Base-by-base conservation (phyloP, 2,888 invertebrate species). In the Nezara viridula region DNA sequence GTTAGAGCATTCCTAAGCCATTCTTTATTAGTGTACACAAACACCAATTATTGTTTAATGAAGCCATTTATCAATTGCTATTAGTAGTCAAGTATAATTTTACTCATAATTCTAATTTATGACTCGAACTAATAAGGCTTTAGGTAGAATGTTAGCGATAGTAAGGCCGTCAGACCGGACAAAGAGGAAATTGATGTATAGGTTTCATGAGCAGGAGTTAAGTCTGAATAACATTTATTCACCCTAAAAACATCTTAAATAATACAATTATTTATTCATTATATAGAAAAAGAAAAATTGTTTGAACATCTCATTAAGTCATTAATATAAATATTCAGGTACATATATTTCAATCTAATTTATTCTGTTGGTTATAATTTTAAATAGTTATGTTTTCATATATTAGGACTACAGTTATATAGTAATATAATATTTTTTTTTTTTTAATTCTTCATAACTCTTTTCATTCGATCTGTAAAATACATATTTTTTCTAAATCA, bases 11-110 rank as follows among this genome's bases (percentile, higher is more conserved):
- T 27, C 60, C 27, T 60, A 27, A 60, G 27, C 37, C 6, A 21
- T 73, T 32, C 66, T 73, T 73, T 73, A 73, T 73, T 73, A 73
- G 7, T 32, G 66, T 73, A 73, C 19, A 73, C 32, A 73, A 37
- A 37, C 66, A 73, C 66, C 37, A 73, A 73, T 73, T 73, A 73
- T 73, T 73, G 66, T 73, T 73, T 73, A 73, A 73, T 73, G 66
- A 73, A 73, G 66, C 37, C 66, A 73, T 73, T 73, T 21, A 73
- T 73, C 66, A 73, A 37, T 73, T 37, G 32, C 37, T 73, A 73
- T 73, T 73, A 37, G 32, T 32, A 37, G 32, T 73, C 19, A 37
- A 73, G 66, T 73, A n/a, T 73, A 73, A 73, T 73, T 73, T 32
- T 73, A 16, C 32, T 9, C 66, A 37, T 73, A 73, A 73, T 73